Evolutionary conservation across 2,888 invertebrate species (phyloP).

Genomic region (Limnephilus auricula): DNA sequence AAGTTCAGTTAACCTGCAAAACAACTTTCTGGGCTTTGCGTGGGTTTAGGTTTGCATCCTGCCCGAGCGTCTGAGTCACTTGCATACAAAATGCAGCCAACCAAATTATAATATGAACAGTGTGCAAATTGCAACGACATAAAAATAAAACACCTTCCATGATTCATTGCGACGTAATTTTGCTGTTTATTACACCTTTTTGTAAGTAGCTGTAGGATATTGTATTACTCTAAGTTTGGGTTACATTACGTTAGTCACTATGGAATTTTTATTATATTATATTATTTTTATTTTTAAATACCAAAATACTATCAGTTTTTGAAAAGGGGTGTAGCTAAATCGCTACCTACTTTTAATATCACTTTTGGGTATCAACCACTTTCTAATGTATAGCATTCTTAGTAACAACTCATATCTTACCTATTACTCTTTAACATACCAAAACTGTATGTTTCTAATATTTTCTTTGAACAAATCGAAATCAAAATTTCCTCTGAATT

Average conservation of each 20-base stretch:
- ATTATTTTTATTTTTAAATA: too few species aligned
- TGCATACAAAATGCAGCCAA: not conserved
- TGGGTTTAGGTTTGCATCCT: not conserved
- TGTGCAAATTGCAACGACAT: not conserved
- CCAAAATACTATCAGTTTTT: too few species aligned
- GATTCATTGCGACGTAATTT: not conserved
- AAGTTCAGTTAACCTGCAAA: not conserved
- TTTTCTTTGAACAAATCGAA: too few species aligned
- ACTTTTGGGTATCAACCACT: too few species aligned
- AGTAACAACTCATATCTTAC: too few species aligned
- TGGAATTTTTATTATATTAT: too few species aligned
- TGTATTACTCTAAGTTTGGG: not conserved
- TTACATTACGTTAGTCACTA: not conserved
- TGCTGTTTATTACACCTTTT: not conserved
- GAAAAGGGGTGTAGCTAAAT: too few species aligned
- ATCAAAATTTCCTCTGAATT: too few species aligned
- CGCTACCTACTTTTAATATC: too few species aligned
- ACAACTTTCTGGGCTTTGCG: not conserved
- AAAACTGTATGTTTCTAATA: too few species aligned
- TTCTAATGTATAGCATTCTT: too few species aligned
- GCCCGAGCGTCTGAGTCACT: slow-evolving; percentile 16
- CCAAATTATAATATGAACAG: not conserved
- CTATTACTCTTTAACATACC: too few species aligned
- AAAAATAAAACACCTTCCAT: not conserved
- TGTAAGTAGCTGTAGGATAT: not conserved